These are phyloP conservation scores for Heliconius charithonia DNA, from an alignment of 2,888 invertebrate genomes.

Conservation along the genomic window DNA sequence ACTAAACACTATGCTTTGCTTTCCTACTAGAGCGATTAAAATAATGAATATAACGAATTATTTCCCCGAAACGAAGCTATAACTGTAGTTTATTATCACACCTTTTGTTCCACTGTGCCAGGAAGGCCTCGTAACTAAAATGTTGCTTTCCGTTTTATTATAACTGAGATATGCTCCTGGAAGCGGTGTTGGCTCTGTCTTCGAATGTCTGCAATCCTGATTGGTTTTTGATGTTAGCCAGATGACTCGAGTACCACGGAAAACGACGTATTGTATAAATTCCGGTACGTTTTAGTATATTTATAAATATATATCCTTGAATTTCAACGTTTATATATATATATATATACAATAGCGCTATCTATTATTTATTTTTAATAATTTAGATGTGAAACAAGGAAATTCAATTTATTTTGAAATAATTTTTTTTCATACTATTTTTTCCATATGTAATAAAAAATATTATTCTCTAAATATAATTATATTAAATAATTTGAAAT, in stretches of 20 bases:
- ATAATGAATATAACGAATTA: not conserved
- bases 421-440: too few relatives aligned
- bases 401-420: too few relatives aligned
- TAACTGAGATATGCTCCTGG: slow-evolving; percentile 12
- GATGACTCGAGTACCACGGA: slow-evolving; percentile 31
- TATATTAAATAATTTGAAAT: too few relatives aligned
- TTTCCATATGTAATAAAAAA: too few relatives aligned
- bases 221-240: slow-evolving; percentile 31
- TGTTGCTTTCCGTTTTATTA: not conserved
- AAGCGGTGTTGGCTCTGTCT: slow-evolving; percentile 29
- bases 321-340: not conserved
- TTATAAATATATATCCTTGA: slow-evolving; percentile 8
- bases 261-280: slow-evolving; percentile 29
- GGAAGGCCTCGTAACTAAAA: not conserved
- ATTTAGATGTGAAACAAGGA: too few relatives aligned
- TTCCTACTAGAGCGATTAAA: not conserved
- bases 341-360: not conserved
- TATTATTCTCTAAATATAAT: too few relatives aligned
- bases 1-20: not conserved
- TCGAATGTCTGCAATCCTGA: slow-evolving; percentile 31
- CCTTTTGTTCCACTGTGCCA: not conserved
- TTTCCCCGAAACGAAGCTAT: not conserved
- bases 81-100: too few relatives aligned
- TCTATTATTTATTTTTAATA: not conserved
- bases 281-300: slow-evolving; percentile 24